Evolutionary conservation across 37 sponge, comb jelly and placozoan species (phyloP), one percentile per base, ranked within the genome.

Genomic region (Diacarnus erythraeanus): DNA sequence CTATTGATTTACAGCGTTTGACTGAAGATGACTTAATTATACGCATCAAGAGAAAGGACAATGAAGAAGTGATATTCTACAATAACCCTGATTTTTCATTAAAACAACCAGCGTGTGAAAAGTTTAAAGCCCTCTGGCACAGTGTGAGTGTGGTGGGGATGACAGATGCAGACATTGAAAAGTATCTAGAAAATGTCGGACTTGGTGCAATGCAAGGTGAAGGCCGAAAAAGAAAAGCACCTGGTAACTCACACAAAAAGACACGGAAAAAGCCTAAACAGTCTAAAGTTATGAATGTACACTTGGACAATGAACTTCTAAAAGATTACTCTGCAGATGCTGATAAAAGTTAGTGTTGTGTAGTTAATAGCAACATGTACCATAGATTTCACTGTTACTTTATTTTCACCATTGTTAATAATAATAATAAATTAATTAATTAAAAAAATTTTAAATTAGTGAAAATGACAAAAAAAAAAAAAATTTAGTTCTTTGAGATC

Each of bases 21-120:
- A 80, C 30, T 0, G 80, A 83, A 0, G 77, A 58, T 3, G 70
- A 69, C 12, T 58, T 57, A 0, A 56, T 84, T 10, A 40, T 84
- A 22, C 26, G 73, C 18, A 72, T 92, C 21, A 60, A 36, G 12
- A 69, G 92, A 5, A 64, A 54, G 38, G 92, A 92, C 77, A 92
- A 92, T 42, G 92, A 92, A 40, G 71, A 92, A 47, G 69, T 92
- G 0, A 40, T 92, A 27, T 92, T 92, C 63, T 92, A 92, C 71
- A 83, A 84, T 31, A 80, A 92, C 69, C 71, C 57, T 17, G 78
- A 86, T 5, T 83, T 77, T 21, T 70, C 72, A 30, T 9, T 87
- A 23, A 41, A 68, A 38, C 60, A 58, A 21, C 71, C 70, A 1
- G 20, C 56, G 35, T 26, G 42, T 57, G 47, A 47, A 64, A 85